Conservation (phyloP, 2,113 vertebrate species). For the Chaetura pelagica region DNA sequence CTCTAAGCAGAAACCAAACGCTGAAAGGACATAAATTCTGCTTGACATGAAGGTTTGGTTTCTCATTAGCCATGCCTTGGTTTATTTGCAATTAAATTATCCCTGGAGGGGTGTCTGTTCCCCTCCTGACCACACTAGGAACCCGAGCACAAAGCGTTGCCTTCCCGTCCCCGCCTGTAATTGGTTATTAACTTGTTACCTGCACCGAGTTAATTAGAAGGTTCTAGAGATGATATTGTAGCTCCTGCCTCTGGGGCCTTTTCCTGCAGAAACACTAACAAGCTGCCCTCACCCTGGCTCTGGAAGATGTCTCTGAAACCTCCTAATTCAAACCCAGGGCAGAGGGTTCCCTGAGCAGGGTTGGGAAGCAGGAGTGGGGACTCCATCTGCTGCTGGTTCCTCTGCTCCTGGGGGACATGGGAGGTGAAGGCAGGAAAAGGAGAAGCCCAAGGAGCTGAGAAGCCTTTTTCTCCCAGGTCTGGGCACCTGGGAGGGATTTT, state of each 20-base stretch:
- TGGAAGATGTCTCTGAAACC: not conserved
- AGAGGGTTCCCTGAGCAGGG: not conserved
- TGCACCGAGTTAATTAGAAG: not conserved
- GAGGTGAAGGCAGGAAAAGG: not conserved
- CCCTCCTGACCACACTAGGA: not conserved
- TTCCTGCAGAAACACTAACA: not conserved
- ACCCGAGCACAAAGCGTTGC: not conserved
- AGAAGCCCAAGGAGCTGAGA: not conserved
- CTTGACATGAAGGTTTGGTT: not conserved
- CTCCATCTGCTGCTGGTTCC: not conserved
- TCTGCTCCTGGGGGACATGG: not conserved
- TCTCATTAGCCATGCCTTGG: not conserved
- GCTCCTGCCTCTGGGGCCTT: not conserved
- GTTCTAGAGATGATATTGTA: not conserved
- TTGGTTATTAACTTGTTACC: not conserved
- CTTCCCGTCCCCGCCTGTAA: not conserved
- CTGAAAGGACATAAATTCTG: not conserved
- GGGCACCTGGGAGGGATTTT: not conserved
- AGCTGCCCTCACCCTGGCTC: not conserved
- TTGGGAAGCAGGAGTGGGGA: not conserved
- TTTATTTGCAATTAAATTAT: not conserved
- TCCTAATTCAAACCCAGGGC: not conserved
- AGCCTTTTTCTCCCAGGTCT: accelerated
- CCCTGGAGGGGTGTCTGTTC: not conserved
- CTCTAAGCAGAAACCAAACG: not conserved